Evolutionary conservation across 2,888 invertebrate genomes (phyloP).

Genomic region (Cotesia congregata): DNA sequence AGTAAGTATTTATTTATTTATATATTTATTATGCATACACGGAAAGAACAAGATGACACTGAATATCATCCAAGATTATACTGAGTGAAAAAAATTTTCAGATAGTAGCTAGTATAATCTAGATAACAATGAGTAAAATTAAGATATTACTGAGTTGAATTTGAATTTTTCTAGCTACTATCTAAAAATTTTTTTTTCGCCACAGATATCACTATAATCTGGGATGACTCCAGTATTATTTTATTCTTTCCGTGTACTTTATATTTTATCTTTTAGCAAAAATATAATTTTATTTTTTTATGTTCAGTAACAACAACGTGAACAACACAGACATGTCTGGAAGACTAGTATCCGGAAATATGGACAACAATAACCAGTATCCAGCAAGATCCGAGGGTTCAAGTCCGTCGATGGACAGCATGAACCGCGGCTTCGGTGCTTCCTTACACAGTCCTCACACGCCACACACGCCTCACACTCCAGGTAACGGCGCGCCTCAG

Average conservation of each 20-base stretch:
- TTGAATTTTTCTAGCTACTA: too few species aligned
- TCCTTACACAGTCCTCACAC: conserved; percentile 68
- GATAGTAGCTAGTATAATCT: too few species aligned
- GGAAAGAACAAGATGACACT: too few species aligned
- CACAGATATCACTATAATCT: too few species aligned
- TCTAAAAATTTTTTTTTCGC: too few species aligned
- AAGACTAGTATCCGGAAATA: conserved; percentile 61
- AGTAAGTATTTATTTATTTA: conserved; percentile 73
- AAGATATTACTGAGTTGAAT: too few species aligned
- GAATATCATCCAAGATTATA: too few species aligned
- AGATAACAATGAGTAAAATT: too few species aligned
- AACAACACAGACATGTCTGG: conserved; percentile 61
- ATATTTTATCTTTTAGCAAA: neutral
- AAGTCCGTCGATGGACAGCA: conserved; percentile 67
- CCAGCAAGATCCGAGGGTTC: conserved; percentile 64
- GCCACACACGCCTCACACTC: conserved; percentile 67
- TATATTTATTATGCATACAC: too few species aligned
- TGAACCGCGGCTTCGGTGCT: conserved; percentile 65
- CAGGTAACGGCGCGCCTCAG: conserved; percentile 65
- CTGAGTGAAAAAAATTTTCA: too few species aligned
- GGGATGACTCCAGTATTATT: too few species aligned
- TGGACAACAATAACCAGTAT: conserved; percentile 62
- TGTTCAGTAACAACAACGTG: neutral
- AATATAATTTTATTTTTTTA: conserved; percentile 18
- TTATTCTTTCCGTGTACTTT: too few species aligned